Conservation (phyloP, 2,888 invertebrate genomes). For the Agelastica alni region DNA sequence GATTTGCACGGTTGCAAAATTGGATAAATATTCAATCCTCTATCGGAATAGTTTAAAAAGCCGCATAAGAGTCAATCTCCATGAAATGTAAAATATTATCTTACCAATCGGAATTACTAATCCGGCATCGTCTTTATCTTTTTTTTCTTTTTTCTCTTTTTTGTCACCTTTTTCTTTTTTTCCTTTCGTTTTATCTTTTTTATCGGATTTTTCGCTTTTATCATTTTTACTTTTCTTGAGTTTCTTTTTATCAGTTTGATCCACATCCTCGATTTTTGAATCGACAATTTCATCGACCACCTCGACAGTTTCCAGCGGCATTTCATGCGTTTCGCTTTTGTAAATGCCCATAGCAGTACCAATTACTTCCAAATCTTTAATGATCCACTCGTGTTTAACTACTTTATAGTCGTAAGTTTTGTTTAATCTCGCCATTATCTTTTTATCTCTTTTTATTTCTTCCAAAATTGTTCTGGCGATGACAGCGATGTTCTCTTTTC, state of each 20-base stretch:
- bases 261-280: neutral
- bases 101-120: too few relatives aligned
- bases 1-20: too few relatives aligned
- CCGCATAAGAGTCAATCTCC: too few relatives aligned
- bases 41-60: too few relatives aligned
- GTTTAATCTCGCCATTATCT: slow-evolving; percentile 1
- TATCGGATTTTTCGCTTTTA: slow-evolving; percentile 10
- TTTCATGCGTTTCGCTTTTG: too few relatives aligned
- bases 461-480: slow-evolving; percentile 5
- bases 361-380: slow-evolving; percentile 32
- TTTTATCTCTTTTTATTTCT: slow-evolving; percentile 11
- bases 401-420: slow-evolving; percentile 18
- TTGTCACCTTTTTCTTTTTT: slow-evolving; percentile 22
- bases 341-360: slow-evolving; percentile 9
- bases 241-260: neutral
- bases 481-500: slow-evolving; percentile 2
- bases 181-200: slow-evolving; percentile 6
- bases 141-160: slow-evolving; percentile 22
- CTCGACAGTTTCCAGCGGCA: neutral
- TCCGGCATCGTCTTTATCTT: slow-evolving; percentile 21
- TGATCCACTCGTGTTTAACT: slow-evolving; percentile 26
- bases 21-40: too few relatives aligned
- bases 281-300: neutral
- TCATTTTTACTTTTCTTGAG: slow-evolving; percentile 4
- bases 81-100: too few relatives aligned